Evolutionary conservation across 2,113 vertebrate genomes (phyloP).

Genomic region (Columbina picui): DNA sequence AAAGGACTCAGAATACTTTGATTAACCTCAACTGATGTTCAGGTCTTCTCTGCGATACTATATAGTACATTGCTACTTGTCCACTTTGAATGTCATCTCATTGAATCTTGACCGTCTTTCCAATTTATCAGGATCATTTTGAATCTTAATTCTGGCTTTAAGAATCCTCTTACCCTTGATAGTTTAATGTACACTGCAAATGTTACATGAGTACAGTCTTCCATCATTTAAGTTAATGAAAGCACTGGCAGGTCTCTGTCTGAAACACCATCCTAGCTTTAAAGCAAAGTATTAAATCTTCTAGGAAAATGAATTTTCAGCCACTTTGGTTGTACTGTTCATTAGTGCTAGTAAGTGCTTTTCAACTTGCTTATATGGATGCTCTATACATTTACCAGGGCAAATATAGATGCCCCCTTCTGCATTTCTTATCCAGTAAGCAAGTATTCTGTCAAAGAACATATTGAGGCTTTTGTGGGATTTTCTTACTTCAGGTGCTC

Average conservation of each 20-base stretch:
- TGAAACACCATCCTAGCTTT: not conserved
- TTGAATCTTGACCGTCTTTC: not conserved
- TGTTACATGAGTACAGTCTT: not conserved
- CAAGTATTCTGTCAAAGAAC: not conserved
- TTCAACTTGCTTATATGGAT: not conserved
- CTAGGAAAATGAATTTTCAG: not conserved
- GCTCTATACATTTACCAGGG: not conserved
- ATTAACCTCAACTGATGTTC: not conserved
- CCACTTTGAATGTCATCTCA: not conserved
- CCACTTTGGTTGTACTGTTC: not conserved
- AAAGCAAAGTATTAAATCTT: not conserved
- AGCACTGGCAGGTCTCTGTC: not conserved
- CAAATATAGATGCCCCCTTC: not conserved
- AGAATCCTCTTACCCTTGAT: not conserved
- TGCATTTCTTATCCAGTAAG: not conserved
- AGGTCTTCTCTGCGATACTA: not conserved
- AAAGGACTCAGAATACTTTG: not conserved
- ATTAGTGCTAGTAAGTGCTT: not conserved
- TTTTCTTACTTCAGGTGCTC: not conserved
- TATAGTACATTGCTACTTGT: not conserved
- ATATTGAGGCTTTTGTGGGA: not conserved
- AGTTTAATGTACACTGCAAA: not conserved
- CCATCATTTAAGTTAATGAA: slow-evolving; percentile 34
- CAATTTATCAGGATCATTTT: not conserved
- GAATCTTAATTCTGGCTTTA: not conserved